These are phyloP conservation scores for Takifugu flavidus DNA, from an alignment of 2,113 vertebrate species.

Conservation along the genomic window DNA sequence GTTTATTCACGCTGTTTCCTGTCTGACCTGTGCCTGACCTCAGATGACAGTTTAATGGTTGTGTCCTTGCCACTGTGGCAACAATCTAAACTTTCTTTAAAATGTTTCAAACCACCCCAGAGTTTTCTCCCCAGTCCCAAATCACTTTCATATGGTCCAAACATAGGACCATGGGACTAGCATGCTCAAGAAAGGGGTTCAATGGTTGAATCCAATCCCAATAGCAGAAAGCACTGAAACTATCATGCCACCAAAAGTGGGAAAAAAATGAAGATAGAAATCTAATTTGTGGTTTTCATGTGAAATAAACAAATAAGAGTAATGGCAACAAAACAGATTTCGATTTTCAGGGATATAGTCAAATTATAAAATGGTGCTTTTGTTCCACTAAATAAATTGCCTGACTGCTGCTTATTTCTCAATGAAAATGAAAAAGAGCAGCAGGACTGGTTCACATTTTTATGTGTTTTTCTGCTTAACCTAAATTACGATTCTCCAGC, in stretches of 20 bases:
- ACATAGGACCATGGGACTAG: slow-evolving; percentile 21
- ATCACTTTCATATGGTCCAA: slow-evolving; percentile 72
- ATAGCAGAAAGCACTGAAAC: too few relatives aligned
- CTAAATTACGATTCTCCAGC: neutral
- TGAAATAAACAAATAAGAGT: too few relatives aligned
- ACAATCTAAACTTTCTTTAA: slow-evolving; percentile 68
- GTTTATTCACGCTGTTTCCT: slow-evolving; percentile 25
- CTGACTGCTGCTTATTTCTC: neutral
- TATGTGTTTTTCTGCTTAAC: neutral
- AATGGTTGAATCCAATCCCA: neutral
- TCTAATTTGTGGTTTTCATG: too few relatives aligned
- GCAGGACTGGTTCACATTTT: neutral
- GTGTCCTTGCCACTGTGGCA: slow-evolving; percentile 71
- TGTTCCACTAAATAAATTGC: neutral
- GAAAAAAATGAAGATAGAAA: too few relatives aligned
- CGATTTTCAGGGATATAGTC: too few relatives aligned
- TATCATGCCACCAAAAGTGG: too few relatives aligned
- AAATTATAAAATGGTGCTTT: too few relatives aligned
- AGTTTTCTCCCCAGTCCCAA: slow-evolving; percentile 57
- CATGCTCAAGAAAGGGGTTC: slow-evolving; percentile 8
- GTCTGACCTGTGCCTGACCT: slow-evolving; percentile 61
- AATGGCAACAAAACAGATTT: too few relatives aligned
- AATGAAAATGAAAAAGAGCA: too few relatives aligned
- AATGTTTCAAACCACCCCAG: slow-evolving; percentile 56
- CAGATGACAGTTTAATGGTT: slow-evolving; percentile 65